A percentile compares a stretch with the other conserved stretches of the same genome.
Conservation (phyloP, 2,888 invertebrate genomes). For the Hydroisotoma schaefferi region DNA sequence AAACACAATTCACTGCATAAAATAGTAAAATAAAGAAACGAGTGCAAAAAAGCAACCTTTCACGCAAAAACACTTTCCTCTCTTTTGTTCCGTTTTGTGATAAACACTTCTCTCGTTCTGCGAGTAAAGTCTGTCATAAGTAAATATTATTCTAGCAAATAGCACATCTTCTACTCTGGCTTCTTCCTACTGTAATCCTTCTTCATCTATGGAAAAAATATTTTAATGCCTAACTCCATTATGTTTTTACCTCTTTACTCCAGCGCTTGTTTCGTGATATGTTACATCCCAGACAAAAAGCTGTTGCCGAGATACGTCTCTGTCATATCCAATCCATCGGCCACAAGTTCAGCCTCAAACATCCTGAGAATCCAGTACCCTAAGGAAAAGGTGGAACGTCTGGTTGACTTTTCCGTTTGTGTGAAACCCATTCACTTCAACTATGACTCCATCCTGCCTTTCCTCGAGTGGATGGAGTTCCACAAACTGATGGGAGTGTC, state of each 20-base stretch:
- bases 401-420: constrained; percentile 66
- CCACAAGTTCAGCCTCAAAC: constrained; percentile 52
- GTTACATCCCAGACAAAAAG: constrained; percentile 62
- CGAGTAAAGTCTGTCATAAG: no score
- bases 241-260: constrained; percentile 32
- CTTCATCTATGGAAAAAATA: no score
- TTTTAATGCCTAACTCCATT: no score
- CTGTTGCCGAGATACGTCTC: constrained; percentile 65
- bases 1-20: no score
- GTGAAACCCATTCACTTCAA: constrained; percentile 88
- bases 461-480: constrained; percentile 85
- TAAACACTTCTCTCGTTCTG: no score
- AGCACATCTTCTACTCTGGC: no score
- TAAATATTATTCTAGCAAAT: no score
- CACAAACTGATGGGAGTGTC: constrained; percentile 77
- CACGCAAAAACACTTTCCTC: no score
- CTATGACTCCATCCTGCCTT: constrained; percentile 77
- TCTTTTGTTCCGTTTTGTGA: no score
- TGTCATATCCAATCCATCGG: constrained; percentile 57
- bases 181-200: no score
- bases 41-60: no score
- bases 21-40: no score
- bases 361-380: constrained; percentile 51
- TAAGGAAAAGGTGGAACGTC: constrained; percentile 32
- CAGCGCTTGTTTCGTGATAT: constrained; percentile 83